phyloP scores from a whole-genome alignment of 2,113 vertebrate genomes.

The Fulica atra region DNA sequence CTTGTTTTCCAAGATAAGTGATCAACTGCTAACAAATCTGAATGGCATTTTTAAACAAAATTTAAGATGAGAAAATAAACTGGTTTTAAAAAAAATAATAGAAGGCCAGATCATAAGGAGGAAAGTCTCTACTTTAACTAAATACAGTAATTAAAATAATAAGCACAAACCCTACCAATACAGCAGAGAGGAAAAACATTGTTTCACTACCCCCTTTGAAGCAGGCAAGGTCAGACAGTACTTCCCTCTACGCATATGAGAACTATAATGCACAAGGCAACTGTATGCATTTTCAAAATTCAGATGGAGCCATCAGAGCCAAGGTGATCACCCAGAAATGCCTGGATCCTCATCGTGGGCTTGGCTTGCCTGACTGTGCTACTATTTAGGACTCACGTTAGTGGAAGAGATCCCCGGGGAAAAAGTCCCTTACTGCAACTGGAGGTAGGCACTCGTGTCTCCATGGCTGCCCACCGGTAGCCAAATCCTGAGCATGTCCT shows the following conservation, averaged over 20 bases:
- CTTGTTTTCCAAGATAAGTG: slow-evolving; percentile 8
- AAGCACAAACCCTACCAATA: neutral
- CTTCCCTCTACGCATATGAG: neutral
- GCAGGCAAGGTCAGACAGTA: neutral
- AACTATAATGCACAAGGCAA: neutral
- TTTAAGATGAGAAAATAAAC: neutral
- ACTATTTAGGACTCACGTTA: neutral
- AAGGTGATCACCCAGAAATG: neutral
- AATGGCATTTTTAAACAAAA: neutral
- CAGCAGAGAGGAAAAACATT: neutral
- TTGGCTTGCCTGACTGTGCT: neutral
- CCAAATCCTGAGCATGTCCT: neutral
- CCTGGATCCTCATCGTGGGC: neutral
- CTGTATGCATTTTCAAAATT: neutral
- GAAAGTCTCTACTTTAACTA: neutral
- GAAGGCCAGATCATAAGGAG: neutral
- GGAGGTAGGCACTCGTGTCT: neutral
- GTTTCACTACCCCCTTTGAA: neutral
- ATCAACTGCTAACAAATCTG: neutral
- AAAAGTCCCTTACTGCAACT: neutral
- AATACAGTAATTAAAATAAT: neutral
- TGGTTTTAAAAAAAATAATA: neutral
- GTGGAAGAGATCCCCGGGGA: neutral
- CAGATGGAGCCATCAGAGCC: neutral
- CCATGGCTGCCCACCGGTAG: neutral